Percentiles rank a stretch among this genome's conserved stretches.
These are phyloP conservation scores for Montipora capitata DNA, from an alignment of 92 coral and sea anemone species.

Conservation along the genomic window DNA sequence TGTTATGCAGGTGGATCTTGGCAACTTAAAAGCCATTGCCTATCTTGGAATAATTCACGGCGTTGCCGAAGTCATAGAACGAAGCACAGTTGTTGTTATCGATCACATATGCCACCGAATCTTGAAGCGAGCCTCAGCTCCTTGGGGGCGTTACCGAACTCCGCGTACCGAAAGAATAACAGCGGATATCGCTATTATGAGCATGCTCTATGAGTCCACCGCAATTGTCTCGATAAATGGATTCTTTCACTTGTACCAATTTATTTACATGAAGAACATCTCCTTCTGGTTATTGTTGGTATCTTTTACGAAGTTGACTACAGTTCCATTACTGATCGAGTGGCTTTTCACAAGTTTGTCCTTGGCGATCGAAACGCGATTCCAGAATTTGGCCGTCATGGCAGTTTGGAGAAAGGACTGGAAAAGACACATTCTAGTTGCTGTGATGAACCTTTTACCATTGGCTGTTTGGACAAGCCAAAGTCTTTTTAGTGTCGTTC, in stretches of 20 bases:
- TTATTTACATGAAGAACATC: background rate
- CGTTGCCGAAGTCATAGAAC: too few relatives aligned
- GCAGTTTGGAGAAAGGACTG: slow-evolving; percentile 44
- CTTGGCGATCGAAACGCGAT: slow-evolving; percentile 46
- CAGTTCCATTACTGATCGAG: slow-evolving; percentile 40
- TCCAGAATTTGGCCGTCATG: slow-evolving; percentile 61
- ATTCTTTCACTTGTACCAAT: slow-evolving; percentile 34
- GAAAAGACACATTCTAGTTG: slow-evolving; percentile 34
- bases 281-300: background rate
- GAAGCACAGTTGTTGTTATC: too few relatives aligned
- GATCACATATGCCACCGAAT: too few relatives aligned
- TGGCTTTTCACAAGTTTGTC: slow-evolving; percentile 55
- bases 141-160: too few relatives aligned
- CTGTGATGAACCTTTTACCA: background rate
- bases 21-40: too few relatives aligned
- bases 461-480: background rate
- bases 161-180: too few relatives aligned
- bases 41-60: too few relatives aligned
- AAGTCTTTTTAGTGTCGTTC: background rate
- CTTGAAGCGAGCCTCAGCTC: too few relatives aligned
- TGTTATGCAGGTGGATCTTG: too few relatives aligned
- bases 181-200: too few relatives aligned
- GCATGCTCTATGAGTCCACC: too few relatives aligned
- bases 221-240: slow-evolving; percentile 43
- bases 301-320: background rate